Evolutionary conservation across 2,113 vertebrate genomes (phyloP), one percentile per base, ranked within the genome.

Genomic region (Misgurnus anguillicaudatus): DNA sequence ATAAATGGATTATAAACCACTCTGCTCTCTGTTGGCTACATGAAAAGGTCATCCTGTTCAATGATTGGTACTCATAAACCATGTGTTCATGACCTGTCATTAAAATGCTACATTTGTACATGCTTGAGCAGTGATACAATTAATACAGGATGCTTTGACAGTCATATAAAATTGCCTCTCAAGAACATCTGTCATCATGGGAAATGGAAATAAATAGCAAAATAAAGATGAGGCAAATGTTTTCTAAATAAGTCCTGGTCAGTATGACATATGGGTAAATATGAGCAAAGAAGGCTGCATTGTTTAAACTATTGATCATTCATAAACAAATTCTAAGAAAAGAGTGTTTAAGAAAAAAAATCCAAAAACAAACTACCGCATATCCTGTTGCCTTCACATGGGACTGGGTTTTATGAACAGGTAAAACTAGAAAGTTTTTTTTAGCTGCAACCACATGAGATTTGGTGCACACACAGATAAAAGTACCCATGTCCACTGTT

Each of bases 51-150:
- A 71, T 14, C 11, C 39, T 42, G n/a, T 41, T 72, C 69, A 58
- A 19, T 21, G 47, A 42, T 19, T 19, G 47, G 19, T 67, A 41
- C 60, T 53, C 38, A 41, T 76, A 48, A 61, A 53, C 47, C 42
- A 38, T 31, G 4, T 9, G 62, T 70, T 69, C 38, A 21, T 31
- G 58, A 42, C 19, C 78, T 53, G 70, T 66, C 14, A 63, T 68
- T 69, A n/a, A 83, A 83, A 70, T 45, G 77, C 58, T 62, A 13
- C 77, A 63, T 76, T 41, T 68, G 24, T 47, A 71, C 62, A 76
- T 68, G 19, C 58, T 55, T 53, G 62, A 75, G 36, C n/a, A 9
- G 42, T 63, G 24, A 51, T 13, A 17, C 63, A 21, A 11, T 74
- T 75, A 57, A 45, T 63, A 47, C 17, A 53, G 55, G 1, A 38